Conservation (phyloP, 2,113 vertebrate genomes). For the Platycercus adscitus region DNA sequence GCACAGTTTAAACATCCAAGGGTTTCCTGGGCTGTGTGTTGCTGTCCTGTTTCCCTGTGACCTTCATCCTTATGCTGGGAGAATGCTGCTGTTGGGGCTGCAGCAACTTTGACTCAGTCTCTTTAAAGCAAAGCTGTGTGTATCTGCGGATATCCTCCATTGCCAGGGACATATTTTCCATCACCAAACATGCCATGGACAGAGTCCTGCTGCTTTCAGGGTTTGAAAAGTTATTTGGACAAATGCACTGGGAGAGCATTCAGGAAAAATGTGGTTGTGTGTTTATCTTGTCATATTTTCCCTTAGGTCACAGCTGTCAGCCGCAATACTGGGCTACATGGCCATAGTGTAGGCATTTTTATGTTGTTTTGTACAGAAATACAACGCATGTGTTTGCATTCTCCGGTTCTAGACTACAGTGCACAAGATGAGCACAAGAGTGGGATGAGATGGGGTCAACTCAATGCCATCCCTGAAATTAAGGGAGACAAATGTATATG, state of each 20-base stretch:
- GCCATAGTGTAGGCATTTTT: background rate
- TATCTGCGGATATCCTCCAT: background rate
- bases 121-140: background rate
- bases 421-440: background rate
- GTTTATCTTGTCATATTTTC: slow-evolving; percentile 56
- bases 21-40: background rate
- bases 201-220: background rate
- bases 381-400: background rate
- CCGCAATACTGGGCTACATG: background rate
- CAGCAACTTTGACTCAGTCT: background rate
- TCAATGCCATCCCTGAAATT: background rate
- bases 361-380: background rate
- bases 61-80: background rate
- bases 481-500: background rate
- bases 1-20: accelerated
- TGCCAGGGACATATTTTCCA: slow-evolving; percentile 33
- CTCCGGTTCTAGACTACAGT: background rate
- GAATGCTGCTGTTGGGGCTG: background rate
- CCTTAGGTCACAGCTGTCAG: background rate
- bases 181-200: background rate
- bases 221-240: slow-evolving; percentile 22
- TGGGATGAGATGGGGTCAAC: background rate
- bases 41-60: background rate
- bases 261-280: slow-evolving; percentile 47
- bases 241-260: slow-evolving; percentile 25